A percentile compares a stretch with the other conserved stretches of the same genome.
Evolutionary conservation across 1,140 invertebrate genomes (phyloP).

Genomic region (Polypedilum pembai): DNA sequence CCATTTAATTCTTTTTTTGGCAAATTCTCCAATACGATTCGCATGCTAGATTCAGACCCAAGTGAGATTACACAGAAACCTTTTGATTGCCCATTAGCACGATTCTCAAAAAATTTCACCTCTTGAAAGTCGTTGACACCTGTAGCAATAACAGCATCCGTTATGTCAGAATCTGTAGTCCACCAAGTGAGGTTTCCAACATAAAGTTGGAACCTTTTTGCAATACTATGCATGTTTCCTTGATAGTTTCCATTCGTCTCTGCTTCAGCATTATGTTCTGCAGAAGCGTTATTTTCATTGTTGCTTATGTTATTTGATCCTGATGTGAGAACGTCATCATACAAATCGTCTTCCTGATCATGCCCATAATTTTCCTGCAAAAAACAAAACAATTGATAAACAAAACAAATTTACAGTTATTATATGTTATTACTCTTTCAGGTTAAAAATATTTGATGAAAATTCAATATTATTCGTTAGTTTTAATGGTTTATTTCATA

Average conservation of each 20-base stretch:
- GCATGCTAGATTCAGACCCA: constrained; percentile 84
- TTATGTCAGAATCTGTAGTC: constrained; percentile 96
- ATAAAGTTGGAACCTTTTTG: constrained; percentile 80
- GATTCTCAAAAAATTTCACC: constrained; percentile 99
- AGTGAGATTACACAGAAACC: constrained; percentile 91
- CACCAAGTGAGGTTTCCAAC: constrained; percentile 95
- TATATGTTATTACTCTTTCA: background rate
- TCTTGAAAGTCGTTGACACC: constrained; percentile 93
- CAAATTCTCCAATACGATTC: constrained; percentile 83
- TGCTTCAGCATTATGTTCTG: constrained; percentile 37
- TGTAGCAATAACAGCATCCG: constrained; percentile 74
- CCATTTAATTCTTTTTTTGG: constrained; percentile 93
- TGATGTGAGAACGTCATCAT: constrained; percentile 5
- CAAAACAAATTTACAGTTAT: constrained; percentile 2
- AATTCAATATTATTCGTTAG: no score
- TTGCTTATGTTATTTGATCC: constrained; percentile 20
- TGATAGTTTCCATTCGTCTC: constrained; percentile 59
- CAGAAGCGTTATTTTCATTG: constrained; percentile 31
- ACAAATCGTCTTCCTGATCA: background rate
- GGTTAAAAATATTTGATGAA: background rate
- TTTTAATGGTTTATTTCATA: no score
- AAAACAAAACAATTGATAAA: background rate
- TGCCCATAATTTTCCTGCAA: constrained; percentile 10
- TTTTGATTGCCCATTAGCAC: constrained; percentile 98
- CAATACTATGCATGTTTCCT: constrained; percentile 54